A percentile compares a stretch with the other conserved stretches of the same genome.
phyloP scores from a whole-genome alignment of 2,797 vertebrate genomes.

The Etheostoma perlongum region DNA sequence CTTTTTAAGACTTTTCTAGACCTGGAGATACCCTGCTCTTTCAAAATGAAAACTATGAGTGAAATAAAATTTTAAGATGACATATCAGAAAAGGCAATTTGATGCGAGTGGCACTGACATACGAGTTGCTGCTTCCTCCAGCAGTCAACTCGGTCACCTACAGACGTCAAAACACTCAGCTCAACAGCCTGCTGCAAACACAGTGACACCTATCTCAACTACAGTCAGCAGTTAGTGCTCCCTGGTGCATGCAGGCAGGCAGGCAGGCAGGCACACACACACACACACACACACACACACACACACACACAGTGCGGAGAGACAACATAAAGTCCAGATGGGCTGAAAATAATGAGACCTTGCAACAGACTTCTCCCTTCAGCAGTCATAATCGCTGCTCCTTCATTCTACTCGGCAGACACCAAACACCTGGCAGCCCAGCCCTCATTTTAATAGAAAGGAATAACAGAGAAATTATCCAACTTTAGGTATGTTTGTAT shows the following conservation, averaged over 20 bases:
- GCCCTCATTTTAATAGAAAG: conserved; percentile 37
- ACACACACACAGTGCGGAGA: conserved; percentile 51
- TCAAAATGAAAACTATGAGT: too few species aligned
- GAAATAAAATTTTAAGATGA: too few species aligned
- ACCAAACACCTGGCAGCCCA: conserved; percentile 69
- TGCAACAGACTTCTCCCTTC: conserved; percentile 67
- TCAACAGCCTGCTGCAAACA: conserved; percentile 68
- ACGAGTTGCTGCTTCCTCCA: background rate
- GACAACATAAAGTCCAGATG: conserved; percentile 77
- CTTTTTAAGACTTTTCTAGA: background rate
- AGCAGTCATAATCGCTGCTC: conserved; percentile 71
- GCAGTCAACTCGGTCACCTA: conserved; percentile 27
- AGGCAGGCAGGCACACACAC: background rate
- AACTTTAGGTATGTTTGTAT: conserved; percentile 15
- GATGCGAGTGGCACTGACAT: too few species aligned
- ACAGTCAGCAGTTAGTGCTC: conserved; percentile 31
- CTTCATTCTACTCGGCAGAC: conserved; percentile 55
- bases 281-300: background rate
- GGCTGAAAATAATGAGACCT: conserved; percentile 76
- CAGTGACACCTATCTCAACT: conserved; percentile 56
- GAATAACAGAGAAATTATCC: conserved; percentile 40
- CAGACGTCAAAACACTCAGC: conserved; percentile 49
- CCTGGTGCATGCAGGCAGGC: conserved; percentile 33
- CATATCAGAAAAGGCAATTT: too few species aligned
- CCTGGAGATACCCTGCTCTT: too few species aligned